Evolutionary conservation across 2,888 invertebrate species (phyloP).

Genomic region (Allygus modestus): DNA sequence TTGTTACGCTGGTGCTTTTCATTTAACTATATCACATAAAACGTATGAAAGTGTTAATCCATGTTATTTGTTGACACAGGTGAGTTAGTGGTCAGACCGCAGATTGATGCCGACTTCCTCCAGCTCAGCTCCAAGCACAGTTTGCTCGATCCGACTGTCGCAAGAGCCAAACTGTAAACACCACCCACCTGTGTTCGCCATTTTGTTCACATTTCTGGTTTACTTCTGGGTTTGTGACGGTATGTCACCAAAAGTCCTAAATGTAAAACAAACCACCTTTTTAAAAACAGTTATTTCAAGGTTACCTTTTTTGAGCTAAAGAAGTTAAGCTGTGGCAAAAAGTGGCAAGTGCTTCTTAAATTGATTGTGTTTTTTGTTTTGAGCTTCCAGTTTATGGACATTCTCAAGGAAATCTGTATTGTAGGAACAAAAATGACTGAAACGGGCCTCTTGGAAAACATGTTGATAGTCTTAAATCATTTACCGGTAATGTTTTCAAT

Average conservation of each 20-base stretch:
- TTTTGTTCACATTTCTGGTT: too few relatives aligned
- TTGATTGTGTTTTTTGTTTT: not conserved
- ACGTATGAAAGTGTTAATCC: too few relatives aligned
- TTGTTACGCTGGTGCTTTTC: too few relatives aligned
- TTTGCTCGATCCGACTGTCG: conserved; percentile 34
- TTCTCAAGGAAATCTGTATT: not conserved
- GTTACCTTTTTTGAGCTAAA: not conserved
- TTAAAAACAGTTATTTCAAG: not conserved
- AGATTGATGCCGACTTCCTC: conserved; percentile 35
- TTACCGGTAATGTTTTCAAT: not conserved
- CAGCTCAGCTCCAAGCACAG: conserved; percentile 54
- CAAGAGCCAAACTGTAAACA: conserved; percentile 48
- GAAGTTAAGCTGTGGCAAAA: not conserved
- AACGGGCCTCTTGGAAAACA: too few relatives aligned
- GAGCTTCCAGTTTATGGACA: too few relatives aligned
- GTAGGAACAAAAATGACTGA: not conserved
- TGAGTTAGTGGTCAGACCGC: conserved; percentile 48
- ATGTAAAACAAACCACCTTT: too few relatives aligned
- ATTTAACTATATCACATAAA: too few relatives aligned
- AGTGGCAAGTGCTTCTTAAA: not conserved
- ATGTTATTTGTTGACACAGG: too few relatives aligned
- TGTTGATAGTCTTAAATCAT: not conserved
- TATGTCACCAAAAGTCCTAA: too few relatives aligned
- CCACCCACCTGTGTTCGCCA: not conserved
- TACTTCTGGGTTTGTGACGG: too few relatives aligned